Conservation (phyloP, 2,113 vertebrate genomes). For the Nycticebus coucang region DNA sequence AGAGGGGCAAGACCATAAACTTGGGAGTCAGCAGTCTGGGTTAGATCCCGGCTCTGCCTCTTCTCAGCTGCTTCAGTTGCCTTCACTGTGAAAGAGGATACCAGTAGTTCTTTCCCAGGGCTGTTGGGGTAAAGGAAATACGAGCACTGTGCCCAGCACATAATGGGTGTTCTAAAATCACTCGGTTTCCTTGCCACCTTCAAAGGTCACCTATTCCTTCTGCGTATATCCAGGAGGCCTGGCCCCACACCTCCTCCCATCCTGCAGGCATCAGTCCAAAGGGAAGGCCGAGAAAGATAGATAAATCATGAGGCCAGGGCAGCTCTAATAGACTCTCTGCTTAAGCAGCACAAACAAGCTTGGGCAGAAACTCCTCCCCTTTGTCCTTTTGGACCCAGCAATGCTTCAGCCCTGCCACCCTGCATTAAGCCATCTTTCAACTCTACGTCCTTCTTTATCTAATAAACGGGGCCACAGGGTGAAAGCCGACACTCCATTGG, state of each 20-base stretch:
- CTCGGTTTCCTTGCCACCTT: background rate
- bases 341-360: background rate
- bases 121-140: background rate
- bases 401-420: conserved; percentile 23
- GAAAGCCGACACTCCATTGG: background rate
- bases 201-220: background rate
- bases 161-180: background rate
- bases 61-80: background rate
- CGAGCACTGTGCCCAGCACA: background rate
- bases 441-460: conserved; percentile 41
- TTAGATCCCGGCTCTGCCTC: background rate
- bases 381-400: background rate
- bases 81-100: background rate
- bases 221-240: background rate
- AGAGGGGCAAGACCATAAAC: background rate
- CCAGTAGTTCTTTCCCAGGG: background rate
- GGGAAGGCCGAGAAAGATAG: background rate
- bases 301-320: background rate
- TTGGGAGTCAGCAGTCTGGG: background rate
- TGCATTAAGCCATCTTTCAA: conserved; percentile 26
- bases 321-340: background rate
- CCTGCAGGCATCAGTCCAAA: background rate
- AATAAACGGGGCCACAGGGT: background rate
- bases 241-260: background rate
- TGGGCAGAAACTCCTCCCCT: background rate